phyloP scores from a whole-genome alignment of 2,888 invertebrate species.

The Plebejus argus region DNA sequence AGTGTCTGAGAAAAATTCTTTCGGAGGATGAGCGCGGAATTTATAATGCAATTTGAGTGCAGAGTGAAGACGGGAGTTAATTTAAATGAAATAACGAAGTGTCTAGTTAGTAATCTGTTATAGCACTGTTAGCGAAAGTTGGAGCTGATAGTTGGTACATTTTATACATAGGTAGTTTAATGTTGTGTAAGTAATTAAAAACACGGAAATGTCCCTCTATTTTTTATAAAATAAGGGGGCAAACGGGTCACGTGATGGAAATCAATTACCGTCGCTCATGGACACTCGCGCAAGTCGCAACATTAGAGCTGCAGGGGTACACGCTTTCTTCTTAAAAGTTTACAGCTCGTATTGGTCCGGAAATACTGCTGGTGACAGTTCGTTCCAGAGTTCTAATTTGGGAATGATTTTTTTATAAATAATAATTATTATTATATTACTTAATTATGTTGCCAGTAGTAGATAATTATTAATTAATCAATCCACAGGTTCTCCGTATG shows the following conservation, averaged over 20 bases:
- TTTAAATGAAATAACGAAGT: not conserved
- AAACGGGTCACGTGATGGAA: not conserved
- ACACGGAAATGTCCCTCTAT: not conserved
- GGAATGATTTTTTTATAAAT: too few species aligned
- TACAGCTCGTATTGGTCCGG: too few species aligned
- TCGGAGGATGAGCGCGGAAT: constrained; percentile 28
- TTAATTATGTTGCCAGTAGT: too few species aligned
- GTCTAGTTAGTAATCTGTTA: not conserved
- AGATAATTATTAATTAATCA: too few species aligned
- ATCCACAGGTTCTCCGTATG: not conserved
- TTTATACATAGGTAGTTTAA: too few species aligned
- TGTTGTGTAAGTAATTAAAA: too few species aligned
- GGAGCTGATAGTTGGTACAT: not conserved
- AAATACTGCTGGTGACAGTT: too few species aligned
- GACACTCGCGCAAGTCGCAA: not conserved
- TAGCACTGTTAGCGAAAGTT: not conserved
- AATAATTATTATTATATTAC: too few species aligned
- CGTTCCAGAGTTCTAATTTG: too few species aligned
- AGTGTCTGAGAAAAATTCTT: constrained; percentile 52
- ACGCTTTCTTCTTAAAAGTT: too few species aligned
- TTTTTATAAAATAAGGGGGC: not conserved
- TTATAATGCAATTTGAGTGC: not conserved
- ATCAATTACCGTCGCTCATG: not conserved
- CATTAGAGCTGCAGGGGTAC: not conserved
- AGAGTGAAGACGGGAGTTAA: not conserved